A percentile compares a stretch with the other conserved stretches of the same genome.
phyloP scores from a whole-genome alignment of 2,888 invertebrate species.

The Cremastinae sp. region DNA sequence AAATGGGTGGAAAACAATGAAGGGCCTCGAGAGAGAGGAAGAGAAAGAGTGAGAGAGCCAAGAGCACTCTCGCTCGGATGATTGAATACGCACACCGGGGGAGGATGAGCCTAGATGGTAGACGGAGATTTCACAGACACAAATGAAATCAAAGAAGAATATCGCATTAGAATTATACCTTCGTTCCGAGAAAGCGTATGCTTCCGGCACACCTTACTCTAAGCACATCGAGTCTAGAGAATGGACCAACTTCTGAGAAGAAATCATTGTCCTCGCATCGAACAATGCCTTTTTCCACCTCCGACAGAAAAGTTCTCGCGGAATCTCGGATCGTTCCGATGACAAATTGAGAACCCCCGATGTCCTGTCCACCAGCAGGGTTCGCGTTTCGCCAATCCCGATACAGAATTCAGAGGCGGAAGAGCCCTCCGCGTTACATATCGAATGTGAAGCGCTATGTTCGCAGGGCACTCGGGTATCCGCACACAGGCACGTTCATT shows the following conservation, averaged over 20 bases:
- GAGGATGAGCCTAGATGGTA: slow-evolving; percentile 13
- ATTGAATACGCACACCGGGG: slow-evolving; percentile 24
- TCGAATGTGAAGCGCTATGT: neutral
- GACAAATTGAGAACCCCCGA: slow-evolving; percentile 47
- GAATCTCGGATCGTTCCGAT: too few species aligned
- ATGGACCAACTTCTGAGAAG: too few species aligned
- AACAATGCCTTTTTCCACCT: too few species aligned
- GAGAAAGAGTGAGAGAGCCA: slow-evolving; percentile 23
- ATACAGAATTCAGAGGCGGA: slow-evolving; percentile 30
- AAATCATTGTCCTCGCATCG: too few species aligned
- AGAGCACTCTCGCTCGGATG: slow-evolving; percentile 37
- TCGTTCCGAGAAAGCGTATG: too few species aligned
- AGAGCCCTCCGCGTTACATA: slow-evolving; percentile 37
- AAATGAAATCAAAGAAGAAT: slow-evolving; percentile 30
- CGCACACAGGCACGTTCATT: slow-evolving; percentile 30
- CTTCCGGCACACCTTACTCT: too few species aligned
- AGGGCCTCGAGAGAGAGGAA: slow-evolving; percentile 39
- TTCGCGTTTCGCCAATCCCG: slow-evolving; percentile 15
- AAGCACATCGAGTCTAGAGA: too few species aligned
- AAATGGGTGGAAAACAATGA: slow-evolving; percentile 58
- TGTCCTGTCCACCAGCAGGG: slow-evolving; percentile 19
- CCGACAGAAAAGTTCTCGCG: too few species aligned
- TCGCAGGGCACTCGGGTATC: slow-evolving; percentile 23
- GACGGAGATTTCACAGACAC: slow-evolving; percentile 26
- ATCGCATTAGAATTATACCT: slow-evolving; percentile 10